Conservation (phyloP, 2,113 vertebrate genomes). For the Seriola aureovittata region DNA sequence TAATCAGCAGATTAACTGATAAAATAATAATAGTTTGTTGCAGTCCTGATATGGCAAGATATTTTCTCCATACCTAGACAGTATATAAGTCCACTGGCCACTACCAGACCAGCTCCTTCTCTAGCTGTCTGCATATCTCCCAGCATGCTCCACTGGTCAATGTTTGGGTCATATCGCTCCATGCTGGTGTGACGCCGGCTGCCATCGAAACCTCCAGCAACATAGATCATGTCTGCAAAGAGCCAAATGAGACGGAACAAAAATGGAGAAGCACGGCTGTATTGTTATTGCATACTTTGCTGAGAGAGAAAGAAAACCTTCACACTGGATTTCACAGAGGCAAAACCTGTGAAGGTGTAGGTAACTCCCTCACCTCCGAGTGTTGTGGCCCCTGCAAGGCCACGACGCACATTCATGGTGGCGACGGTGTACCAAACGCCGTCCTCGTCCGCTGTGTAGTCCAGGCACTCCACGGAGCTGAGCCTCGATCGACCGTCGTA, state of each 20-base stretch:
- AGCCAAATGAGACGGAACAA: background rate
- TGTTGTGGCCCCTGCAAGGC: constrained; percentile 95
- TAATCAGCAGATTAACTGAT: background rate
- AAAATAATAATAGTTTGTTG: background rate
- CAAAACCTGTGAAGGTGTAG: background rate
- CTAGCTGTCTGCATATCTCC: constrained; percentile 99
- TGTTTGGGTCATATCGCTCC: constrained; percentile 99
- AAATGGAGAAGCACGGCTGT: background rate
- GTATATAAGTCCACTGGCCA: constrained; percentile 97
- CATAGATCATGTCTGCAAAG: constrained; percentile 96
- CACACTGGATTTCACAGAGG: background rate
- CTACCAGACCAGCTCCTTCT: constrained; percentile 96
- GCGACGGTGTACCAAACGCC: constrained; percentile 99
- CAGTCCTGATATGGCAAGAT: background rate
- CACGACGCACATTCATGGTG: constrained; percentile 97
- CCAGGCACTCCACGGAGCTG: constrained; percentile 97
- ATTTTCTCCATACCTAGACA: constrained; percentile 88
- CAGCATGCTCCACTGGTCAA: constrained; percentile 99
- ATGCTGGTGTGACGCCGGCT: constrained; percentile 98
- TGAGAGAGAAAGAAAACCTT: too few relatives aligned
- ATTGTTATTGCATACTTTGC: background rate
- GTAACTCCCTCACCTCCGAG: constrained; percentile 88
- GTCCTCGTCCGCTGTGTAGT: constrained; percentile 96
- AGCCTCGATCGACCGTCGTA: constrained; percentile 96
- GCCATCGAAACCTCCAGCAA: constrained; percentile 97